Evolutionary conservation across 2,113 vertebrate species (phyloP), one percentile per base, ranked within the genome.

Genomic region (Dermatemys mawii): DNA sequence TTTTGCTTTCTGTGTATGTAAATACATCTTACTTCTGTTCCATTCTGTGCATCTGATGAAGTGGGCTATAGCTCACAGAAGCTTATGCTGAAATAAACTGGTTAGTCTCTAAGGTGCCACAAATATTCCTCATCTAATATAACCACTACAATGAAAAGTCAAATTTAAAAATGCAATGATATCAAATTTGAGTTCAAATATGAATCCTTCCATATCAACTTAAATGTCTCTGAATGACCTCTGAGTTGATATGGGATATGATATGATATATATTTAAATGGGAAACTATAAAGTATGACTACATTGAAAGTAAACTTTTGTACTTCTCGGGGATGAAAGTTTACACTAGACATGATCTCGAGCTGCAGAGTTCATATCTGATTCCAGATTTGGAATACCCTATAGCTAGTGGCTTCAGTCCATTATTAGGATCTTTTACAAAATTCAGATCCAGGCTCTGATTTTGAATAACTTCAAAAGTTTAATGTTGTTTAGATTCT

Each of bases 351-450:
- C 29, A 29, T 1, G 49, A 46, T 26, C 22, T 81, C n/a, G 78
- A 80, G 46, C 7, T 55, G 8, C 1, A 2, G 85, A 89, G 79
- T 2, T 9, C 73, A 78, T 0, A 0, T 50, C 26, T 86, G 5
- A 4, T 14, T 83, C 44, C 4, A 2, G 17, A 5, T 54, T 13
- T 46, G 35, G 54, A 81, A 57, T 14, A 46, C 0, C 0, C 32
- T n/a, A 41, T 6, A 24, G 53, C 54, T 11, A 5, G 24, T 55
- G 54, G 54, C 13, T 89, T 9, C 0, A 0, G 5, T 84, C 3
- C 4, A 75, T 75, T 75, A 26, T 44, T 41, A 46, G 26, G 41
- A 46, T 12, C 26, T 29, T 76, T 78, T 22, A 44, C 8, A 35
- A 55, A 53, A 93, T 22, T 3, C 49, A 6, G 41, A 48, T 76